Evolutionary conservation across 1,140 invertebrate species (phyloP), one percentile per base, ranked within the genome.

Genomic region (Drosophila pseudoobscura): DNA sequence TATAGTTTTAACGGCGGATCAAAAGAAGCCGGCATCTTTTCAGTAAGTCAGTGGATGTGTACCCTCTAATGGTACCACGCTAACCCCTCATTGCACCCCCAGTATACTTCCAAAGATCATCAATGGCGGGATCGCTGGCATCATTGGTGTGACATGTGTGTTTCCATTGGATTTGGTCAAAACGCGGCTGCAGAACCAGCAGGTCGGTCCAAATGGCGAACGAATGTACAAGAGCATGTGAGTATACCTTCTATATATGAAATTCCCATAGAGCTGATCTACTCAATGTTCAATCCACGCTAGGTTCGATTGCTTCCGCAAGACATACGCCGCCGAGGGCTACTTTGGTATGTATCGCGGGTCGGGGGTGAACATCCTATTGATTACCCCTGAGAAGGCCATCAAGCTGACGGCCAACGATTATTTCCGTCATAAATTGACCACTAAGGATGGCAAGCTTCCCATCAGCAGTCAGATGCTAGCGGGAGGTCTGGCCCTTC

Each of bases 381-480:
- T 99, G 8, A 99, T 99, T 47, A 99, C 99, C 2, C 99, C 99
- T 0, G 99, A 99, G 92, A 99, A 99, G 92, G 98, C 98, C 1
- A 99, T 99, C 71, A 99, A 99, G 93, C 93, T 99, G 64, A 97
- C 99, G 11, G 98, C 97, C 39, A 99, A 99, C 93, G 99, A 99
- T 92, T 97, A 97, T 91, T 99, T 99, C 93, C 93, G 99, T 62
- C 95, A 98, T 93, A 94, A 97, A 90, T 91, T 95, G 22, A 93
- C 93, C 64, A 92, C 92, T n/a, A 90, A 91, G 58, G 89, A 89
- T 80, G 94, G 94, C 77, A 92, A 93, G 61, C 91, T 99, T 76
- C 95, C 98, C 11, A 82, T 98, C 11, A 84, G 92, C 31, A 93
- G 95, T 46, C 98, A 99, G 93, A 97, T 99, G 96, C 66, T 96